Evolutionary conservation across 2,888 invertebrate species (phyloP).

Genomic region (Lagria hirta): DNA sequence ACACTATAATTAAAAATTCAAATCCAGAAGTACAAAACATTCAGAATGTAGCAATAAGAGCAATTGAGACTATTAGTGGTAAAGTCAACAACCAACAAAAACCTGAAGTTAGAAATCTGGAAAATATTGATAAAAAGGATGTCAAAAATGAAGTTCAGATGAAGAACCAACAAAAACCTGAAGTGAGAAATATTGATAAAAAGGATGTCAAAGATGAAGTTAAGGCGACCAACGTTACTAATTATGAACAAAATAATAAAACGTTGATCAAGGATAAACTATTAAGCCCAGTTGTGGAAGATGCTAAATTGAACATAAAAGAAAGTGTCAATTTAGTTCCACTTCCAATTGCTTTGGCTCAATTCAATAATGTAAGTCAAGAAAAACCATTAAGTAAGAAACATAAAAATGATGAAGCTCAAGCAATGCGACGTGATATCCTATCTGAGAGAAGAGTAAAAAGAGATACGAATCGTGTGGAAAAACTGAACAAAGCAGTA

Average conservation of each 20-base stretch:
- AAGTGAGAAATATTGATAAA: slow-evolving; percentile 2
- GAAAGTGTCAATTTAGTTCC: slow-evolving; percentile 14
- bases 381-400: slow-evolving; percentile 1
- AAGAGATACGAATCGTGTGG: slow-evolving; percentile 3
- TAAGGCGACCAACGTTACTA: background rate
- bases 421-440: slow-evolving; percentile 32
- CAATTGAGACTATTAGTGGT: too few relatives aligned
- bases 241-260: slow-evolving; percentile 4
- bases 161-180: too few relatives aligned
- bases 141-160: background rate
- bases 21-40: slow-evolving; percentile 1
- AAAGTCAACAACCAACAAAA: too few relatives aligned
- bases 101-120: too few relatives aligned
- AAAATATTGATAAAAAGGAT: slow-evolving; percentile 2
- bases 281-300: background rate
- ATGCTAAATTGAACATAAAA: too few relatives aligned
- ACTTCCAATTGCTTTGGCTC: slow-evolving; percentile 20
- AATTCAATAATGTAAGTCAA: slow-evolving; percentile 15
- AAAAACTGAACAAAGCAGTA: slow-evolving; percentile 13
- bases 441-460: slow-evolving; percentile 23
- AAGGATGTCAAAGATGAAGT: background rate
- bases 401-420: slow-evolving; percentile 11
- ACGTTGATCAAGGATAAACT: slow-evolving; percentile 1
- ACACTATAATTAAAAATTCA: too few relatives aligned
- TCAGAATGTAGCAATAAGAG: too few relatives aligned